phyloP scores from a whole-genome alignment of 2,113 vertebrate genomes.

The Gymnarchus niloticus region DNA sequence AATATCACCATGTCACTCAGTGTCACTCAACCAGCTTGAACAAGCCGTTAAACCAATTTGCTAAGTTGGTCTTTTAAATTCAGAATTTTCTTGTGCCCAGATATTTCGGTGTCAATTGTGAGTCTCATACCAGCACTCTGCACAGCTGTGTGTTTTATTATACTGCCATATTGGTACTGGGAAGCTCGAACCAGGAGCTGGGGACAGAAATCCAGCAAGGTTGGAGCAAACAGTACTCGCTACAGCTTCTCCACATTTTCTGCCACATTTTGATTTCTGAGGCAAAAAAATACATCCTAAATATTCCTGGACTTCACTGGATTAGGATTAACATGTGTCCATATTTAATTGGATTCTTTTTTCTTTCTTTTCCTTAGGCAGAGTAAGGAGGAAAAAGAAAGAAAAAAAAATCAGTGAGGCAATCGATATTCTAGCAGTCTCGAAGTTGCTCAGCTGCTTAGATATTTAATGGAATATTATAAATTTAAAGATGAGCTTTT shows the following conservation, averaged over 20 bases:
- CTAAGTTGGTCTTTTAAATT: neutral
- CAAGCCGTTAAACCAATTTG: no score
- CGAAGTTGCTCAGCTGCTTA: conserved; percentile 34
- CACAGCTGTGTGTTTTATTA: neutral
- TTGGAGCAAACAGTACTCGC: no score
- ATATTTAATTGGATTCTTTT: conserved; percentile 66
- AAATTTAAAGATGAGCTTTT: neutral
- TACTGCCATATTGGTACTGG: neutral
- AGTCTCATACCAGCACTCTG: no score
- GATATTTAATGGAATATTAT: conserved; percentile 17
- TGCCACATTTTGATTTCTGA: conserved; percentile 55
- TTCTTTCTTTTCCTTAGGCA: conserved; percentile 44
- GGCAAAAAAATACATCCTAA: conserved; percentile 44
- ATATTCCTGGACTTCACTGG: conserved; percentile 56
- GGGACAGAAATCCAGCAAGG: neutral
- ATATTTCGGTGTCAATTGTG: neutral
- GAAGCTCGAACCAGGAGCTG: neutral
- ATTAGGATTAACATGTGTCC: conserved; percentile 56
- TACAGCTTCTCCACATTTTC: neutral
- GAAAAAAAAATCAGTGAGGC: conserved; percentile 61
- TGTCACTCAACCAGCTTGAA: neutral
- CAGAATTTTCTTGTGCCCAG: neutral
- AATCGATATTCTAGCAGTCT: conserved; percentile 53
- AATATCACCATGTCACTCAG: neutral
- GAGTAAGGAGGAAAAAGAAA: conserved; percentile 44